Conservation (phyloP, 2,888 invertebrate genomes). For the Oscheius onirici region DNA sequence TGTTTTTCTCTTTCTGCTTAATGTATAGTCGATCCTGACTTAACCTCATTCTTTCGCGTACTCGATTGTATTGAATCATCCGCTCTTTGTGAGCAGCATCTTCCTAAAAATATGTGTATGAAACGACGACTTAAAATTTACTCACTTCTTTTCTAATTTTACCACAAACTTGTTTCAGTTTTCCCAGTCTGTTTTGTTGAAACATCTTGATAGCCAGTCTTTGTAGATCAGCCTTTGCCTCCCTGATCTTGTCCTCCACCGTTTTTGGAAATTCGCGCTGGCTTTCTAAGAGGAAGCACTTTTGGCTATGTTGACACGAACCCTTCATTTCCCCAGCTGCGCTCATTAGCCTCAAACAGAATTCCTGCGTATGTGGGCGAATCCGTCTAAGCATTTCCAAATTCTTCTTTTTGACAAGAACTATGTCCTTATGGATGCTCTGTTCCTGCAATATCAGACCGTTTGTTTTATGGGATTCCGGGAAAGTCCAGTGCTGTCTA, state of each 20-base stretch:
- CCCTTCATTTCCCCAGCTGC: conserved; percentile 32
- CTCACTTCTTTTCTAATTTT: conserved; percentile 19
- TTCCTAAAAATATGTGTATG: background rate
- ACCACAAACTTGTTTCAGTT: conserved; percentile 25
- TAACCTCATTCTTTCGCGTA: background rate
- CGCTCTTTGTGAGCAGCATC: background rate
- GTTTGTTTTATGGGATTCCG: no score
- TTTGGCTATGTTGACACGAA: background rate
- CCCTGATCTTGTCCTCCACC: conserved; percentile 17
- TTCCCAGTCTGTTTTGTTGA: conserved; percentile 36
- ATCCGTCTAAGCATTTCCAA: background rate
- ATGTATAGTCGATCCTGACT: background rate
- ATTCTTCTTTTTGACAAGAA: conserved; percentile 12
- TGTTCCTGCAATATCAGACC: conserved; percentile 8
- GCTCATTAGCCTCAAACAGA: conserved; percentile 38
- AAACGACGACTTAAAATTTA: background rate
- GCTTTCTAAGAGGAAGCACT: conserved; percentile 23
- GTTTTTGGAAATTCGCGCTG: conserved; percentile 31
- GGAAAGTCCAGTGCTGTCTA: no score
- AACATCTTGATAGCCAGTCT: conserved; percentile 18
- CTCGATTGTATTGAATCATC: background rate
- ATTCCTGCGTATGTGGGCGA: conserved; percentile 35
- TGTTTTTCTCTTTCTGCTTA: background rate
- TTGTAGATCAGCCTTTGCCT: conserved; percentile 19
- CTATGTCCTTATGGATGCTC: background rate